phyloP scores from a whole-genome alignment of 2,888 invertebrate species.

The Heliconius ismenius region DNA sequence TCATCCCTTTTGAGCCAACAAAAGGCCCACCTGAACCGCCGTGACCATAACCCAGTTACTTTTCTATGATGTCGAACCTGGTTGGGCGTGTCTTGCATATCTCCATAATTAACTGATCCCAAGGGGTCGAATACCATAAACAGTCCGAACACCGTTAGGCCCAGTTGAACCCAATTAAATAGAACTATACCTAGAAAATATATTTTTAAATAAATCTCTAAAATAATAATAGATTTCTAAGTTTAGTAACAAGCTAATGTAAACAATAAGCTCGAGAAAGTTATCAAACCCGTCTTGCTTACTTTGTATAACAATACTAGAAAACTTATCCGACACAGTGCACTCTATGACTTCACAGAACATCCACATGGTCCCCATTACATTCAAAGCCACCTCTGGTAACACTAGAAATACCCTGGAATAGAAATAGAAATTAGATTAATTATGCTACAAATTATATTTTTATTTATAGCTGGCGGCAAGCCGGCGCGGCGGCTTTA shows the following conservation, averaged over 20 bases:
- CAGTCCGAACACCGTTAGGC: constrained; percentile 87
- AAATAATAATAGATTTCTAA: neutral
- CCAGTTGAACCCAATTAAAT: constrained; percentile 90
- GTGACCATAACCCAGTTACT: constrained; percentile 87
- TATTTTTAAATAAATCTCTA: neutral
- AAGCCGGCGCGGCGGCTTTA: no score
- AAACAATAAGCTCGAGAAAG: neutral
- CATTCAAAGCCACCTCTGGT: constrained; percentile 89
- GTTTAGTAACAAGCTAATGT: neutral
- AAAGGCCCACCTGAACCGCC: constrained; percentile 88
- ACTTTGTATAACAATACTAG: constrained; percentile 88
- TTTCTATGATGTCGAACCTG: constrained; percentile 86
- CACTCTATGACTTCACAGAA: constrained; percentile 87
- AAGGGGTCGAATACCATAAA: constrained; percentile 92
- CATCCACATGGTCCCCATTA: constrained; percentile 91
- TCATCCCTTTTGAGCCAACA: constrained; percentile 88
- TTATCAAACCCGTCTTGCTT: constrained; percentile 52
- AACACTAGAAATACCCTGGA: constrained; percentile 87
- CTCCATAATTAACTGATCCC: constrained; percentile 85
- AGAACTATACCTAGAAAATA: constrained; percentile 85
- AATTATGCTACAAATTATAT: neutral
- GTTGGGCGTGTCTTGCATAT: constrained; percentile 84
- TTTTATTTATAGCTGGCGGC: neutral
- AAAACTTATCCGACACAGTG: constrained; percentile 85
- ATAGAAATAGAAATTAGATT: constrained; percentile 44